Conservation (phyloP, 2,888 invertebrate species). For the Lissocephala sabroskyi region DNA sequence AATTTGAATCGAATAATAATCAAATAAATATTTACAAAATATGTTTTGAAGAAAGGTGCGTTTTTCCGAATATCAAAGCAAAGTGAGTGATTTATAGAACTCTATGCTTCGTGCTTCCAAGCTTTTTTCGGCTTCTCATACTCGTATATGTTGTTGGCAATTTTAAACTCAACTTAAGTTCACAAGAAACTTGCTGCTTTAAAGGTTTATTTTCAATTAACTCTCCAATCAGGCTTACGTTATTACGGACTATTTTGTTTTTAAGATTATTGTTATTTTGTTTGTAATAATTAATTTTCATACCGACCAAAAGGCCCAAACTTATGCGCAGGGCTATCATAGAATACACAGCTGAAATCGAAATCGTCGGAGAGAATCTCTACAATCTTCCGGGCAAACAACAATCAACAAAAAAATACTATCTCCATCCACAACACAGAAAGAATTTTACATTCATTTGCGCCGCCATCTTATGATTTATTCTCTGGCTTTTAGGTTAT, state of each 20-base stretch:
- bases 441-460: constrained; percentile 34
- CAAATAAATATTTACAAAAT: constrained; percentile 6
- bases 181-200: constrained; percentile 56
- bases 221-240: constrained; percentile 21
- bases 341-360: too few relatives aligned
- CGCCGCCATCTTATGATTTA: constrained; percentile 47
- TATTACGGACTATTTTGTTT: too few relatives aligned
- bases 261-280: neutral
- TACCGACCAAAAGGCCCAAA: too few relatives aligned
- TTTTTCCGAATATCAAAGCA: constrained; percentile 27
- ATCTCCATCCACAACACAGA: neutral
- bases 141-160: constrained; percentile 19
- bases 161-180: constrained; percentile 26
- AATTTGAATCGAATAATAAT: constrained; percentile 22
- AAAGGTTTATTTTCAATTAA: constrained; percentile 30
- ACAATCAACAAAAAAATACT: constrained; percentile 8
- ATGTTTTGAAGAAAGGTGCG: constrained; percentile 23
- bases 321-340: too few relatives aligned
- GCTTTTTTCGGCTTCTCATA: constrained; percentile 41
- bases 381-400: constrained; percentile 4
- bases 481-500: constrained; percentile 33
- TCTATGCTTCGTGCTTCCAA: constrained; percentile 26
- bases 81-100: constrained; percentile 29
- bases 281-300: too few relatives aligned
- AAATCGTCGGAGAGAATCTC: too few relatives aligned